A percentile compares a stretch with the other conserved stretches of the same genome.
These are phyloP conservation scores for Oxyruncus cristatus DNA, from an alignment of 2,113 vertebrate species.

Conservation along the genomic window DNA sequence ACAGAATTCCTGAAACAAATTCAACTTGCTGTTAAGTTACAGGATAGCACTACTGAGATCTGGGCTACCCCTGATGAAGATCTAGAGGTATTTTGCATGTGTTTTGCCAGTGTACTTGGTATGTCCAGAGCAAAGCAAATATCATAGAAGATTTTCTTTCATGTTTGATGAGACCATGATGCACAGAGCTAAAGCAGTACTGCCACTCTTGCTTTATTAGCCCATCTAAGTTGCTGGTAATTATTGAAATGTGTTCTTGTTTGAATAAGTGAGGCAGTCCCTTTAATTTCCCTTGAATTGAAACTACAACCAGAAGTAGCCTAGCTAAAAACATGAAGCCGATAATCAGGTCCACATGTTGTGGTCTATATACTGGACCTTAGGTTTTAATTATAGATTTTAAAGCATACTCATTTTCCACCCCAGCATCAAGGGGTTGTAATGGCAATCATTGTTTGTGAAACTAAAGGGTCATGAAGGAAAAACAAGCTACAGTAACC, in stretches of 20 bases:
- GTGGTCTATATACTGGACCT: background rate
- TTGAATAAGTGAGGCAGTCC: background rate
- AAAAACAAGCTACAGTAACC: background rate
- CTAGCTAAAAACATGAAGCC: background rate
- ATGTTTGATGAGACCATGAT: background rate
- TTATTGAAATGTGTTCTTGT: constrained; percentile 33
- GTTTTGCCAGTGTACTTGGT: background rate
- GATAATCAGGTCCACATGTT: background rate
- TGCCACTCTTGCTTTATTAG: background rate
- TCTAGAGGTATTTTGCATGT: background rate
- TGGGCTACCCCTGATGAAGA: background rate
- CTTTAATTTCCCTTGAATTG: constrained; percentile 18
- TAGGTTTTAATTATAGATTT: constrained; percentile 41
- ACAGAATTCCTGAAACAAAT: background rate
- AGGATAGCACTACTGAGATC: background rate
- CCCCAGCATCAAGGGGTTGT: background rate
- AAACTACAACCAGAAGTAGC: constrained; percentile 24
- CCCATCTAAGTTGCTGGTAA: background rate
- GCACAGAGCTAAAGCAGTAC: background rate
- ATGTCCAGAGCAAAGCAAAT: background rate
- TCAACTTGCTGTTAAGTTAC: background rate
- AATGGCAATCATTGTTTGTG: background rate
- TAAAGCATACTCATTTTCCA: background rate
- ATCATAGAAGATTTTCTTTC: background rate
- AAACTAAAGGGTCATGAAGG: background rate